These are phyloP conservation scores for Brachionus rubens DNA, from an alignment of 1,140 invertebrate genomes.

Conservation along the genomic window DNA sequence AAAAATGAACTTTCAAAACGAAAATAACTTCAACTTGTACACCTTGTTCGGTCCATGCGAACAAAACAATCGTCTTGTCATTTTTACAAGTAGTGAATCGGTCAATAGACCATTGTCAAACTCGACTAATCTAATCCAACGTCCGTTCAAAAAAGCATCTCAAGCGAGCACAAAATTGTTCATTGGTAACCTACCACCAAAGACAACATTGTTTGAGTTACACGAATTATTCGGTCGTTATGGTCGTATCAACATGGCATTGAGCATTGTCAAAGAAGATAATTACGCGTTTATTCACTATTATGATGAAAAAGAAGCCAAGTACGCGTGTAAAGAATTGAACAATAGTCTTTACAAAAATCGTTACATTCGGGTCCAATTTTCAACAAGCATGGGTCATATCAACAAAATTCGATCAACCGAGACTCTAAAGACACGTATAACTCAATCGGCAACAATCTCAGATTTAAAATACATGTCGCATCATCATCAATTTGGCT, in stretches of 20 bases:
- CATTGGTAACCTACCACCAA: slow-evolving; percentile 30
- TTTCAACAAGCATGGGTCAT: slow-evolving; percentile 31
- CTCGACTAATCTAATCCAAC: slow-evolving; percentile 11
- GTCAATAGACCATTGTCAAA: not conserved
- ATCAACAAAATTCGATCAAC: slow-evolving; percentile 2
- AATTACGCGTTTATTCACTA: slow-evolving; percentile 46
- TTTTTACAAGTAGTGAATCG: not conserved
- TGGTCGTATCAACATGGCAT: not conserved
- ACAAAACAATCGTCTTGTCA: not conserved
- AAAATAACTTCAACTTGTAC: slow-evolving; percentile 10
- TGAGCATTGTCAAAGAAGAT: slow-evolving; percentile 40
- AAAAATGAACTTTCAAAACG: not conserved
- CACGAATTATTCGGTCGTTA: slow-evolving; percentile 4
- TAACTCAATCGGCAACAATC: not conserved
- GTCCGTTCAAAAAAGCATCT: not conserved
- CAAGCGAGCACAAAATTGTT: slow-evolving; percentile 3
- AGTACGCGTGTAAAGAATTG: not conserved
- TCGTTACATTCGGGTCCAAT: slow-evolving; percentile 40
- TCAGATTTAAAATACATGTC: not conserved
- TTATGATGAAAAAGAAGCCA: slow-evolving; percentile 10
- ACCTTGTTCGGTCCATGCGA: slow-evolving; percentile 25
- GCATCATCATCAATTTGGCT: not conserved
- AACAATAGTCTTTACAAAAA: slow-evolving; percentile 40
- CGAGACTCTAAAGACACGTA: not conserved
- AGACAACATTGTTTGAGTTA: slow-evolving; percentile 8